Percentiles rank a stretch among this genome's conserved stretches.
phyloP scores from a whole-genome alignment of 2,888 invertebrate species.

The Thera obeliscata region DNA sequence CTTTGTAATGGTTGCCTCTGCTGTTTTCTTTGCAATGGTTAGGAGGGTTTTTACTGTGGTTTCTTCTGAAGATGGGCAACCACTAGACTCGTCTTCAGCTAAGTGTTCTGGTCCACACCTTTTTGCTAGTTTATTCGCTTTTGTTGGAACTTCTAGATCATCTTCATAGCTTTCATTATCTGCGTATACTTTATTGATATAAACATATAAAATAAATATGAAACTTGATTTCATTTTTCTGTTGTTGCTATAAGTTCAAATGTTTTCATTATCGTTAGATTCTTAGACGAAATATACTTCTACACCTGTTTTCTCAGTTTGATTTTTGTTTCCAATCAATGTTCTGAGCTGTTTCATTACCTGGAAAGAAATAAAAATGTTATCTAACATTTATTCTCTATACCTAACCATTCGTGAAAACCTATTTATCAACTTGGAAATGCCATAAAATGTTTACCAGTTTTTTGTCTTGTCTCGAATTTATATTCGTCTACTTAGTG shows the following conservation, averaged over 20 bases:
- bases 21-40: constrained; percentile 25
- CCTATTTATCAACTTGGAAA: background rate
- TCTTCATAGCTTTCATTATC: constrained; percentile 2
- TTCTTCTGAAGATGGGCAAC: constrained; percentile 24
- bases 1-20: constrained; percentile 30
- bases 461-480: no score
- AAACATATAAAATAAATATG: constrained; percentile 7
- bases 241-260: background rate
- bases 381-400: background rate
- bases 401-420: background rate
- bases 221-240: constrained; percentile 11
- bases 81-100: constrained; percentile 17
- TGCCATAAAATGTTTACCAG: no score
- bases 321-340: constrained; percentile 56
- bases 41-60: constrained; percentile 14
- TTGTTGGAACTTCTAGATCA: background rate
- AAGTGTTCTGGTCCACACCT: constrained; percentile 12
- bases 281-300: constrained; percentile 21
- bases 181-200: background rate
- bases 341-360: constrained; percentile 52
- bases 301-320: constrained; percentile 33
- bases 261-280: background rate
- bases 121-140: constrained; percentile 3
- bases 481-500: no score
- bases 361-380: constrained; percentile 52